Base-by-base conservation (phyloP, 2,888 invertebrate species). In the Cetonia aurata region DNA sequence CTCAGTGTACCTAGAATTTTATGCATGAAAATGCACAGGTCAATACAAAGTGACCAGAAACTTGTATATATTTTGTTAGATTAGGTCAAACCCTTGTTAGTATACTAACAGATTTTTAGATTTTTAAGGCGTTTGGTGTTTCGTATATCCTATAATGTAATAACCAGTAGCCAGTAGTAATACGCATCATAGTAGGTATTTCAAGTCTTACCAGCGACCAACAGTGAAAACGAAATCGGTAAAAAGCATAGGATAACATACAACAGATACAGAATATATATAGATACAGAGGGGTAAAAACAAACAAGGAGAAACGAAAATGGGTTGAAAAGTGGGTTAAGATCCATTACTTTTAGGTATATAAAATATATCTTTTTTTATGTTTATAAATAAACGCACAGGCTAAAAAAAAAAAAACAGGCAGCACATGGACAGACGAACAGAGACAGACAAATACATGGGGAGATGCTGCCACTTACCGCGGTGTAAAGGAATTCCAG, bases 401-500 rank as follows among this genome's bases (percentile, higher is more conserved):
- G 81, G 80, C 80, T 82, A 80, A 74, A 73, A 75, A 75, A 74
- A 80, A 74, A 73, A 75, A 75, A 74, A 80, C 84, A 85, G 83
- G 83, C 83, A 83, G 84, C 84, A 84, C 83, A 84, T 82, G 82
- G 81, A 83, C 82, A 82, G 81, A 82, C 81, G 82, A 80, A 83
- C 83, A 83, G 80, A 83, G 80, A 81, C 78, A 80, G 77, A 79
- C 80, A 81, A 81, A 80, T 81, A 82, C 82, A 83, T 80, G 83
- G 84, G 84, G 83, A 81, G 81, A 84, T 84, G 84, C 84, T 85
- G 92, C 90, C 92, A 96, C 96, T 96, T 96, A 96, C 96, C 96
- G 93, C 92, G 95, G 95, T 91, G 94, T 94, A 93, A 96, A 96
- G 92, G 95, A 95, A 92, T 94, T 96, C 96, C 96, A 96, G 94